Conservation (phyloP, 2,888 invertebrate species). For the Ophion ellenae region DNA sequence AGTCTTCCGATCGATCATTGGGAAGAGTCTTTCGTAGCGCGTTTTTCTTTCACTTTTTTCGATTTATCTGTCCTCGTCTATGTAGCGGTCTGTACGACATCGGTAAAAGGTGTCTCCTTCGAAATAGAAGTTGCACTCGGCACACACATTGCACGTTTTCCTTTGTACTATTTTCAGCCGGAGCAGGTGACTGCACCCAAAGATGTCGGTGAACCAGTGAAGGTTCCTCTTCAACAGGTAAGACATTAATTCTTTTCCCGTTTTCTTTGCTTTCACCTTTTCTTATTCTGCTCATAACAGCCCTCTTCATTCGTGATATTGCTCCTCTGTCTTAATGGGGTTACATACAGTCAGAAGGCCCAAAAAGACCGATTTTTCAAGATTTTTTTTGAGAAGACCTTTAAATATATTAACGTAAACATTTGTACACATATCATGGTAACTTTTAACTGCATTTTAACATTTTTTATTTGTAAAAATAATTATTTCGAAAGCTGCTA, state of each 20-base stretch:
- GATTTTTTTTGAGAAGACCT: no score
- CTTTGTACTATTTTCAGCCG: conserved; percentile 82
- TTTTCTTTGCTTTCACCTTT: conserved; percentile 12
- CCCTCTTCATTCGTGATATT: conserved; percentile 16
- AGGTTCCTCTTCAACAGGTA: conserved; percentile 81
- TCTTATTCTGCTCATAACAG: not conserved
- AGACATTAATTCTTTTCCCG: conserved; percentile 65
- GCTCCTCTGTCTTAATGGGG: not conserved
- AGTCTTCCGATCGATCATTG: not conserved
- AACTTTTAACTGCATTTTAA: no score
- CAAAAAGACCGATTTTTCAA: no score
- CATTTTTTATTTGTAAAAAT: no score
- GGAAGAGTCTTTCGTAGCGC: not conserved
- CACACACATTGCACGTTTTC: conserved; percentile 80
- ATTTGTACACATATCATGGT: no score
- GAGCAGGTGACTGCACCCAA: conserved; percentile 81
- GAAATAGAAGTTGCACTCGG: conserved; percentile 77
- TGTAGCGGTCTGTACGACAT: conserved; percentile 22
- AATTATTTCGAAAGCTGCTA: no score
- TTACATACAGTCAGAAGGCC: no score
- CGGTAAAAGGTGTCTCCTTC: conserved; percentile 43
- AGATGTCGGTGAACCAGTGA: conserved; percentile 80
- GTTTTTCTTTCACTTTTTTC: not conserved
- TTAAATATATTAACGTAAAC: no score
- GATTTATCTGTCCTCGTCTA: conserved; percentile 11